These are phyloP conservation scores for Leptopilina myrica DNA, from an alignment of 2,888 invertebrate species.

Conservation along the genomic window DNA sequence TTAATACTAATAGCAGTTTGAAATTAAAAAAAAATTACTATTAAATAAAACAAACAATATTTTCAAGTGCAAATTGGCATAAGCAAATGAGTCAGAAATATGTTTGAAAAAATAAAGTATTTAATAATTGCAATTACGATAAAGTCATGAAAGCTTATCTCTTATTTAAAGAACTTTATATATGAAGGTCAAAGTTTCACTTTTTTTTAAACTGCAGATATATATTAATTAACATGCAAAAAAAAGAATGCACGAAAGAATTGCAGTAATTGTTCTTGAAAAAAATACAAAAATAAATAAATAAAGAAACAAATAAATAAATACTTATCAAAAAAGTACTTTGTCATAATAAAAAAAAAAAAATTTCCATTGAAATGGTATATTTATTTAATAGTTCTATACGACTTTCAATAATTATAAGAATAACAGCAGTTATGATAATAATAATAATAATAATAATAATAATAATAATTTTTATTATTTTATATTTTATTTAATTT, in stretches of 20 bases:
- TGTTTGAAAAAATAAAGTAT: slow-evolving; percentile 38
- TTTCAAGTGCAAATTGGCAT: neutral
- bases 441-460: no score
- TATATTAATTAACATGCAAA: neutral
- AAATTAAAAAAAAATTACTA: no score
- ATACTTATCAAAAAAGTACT: neutral
- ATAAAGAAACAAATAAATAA: neutral
- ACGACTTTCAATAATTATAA: no score
- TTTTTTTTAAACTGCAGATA: neutral
- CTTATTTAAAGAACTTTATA: neutral
- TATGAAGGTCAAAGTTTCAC: neutral
- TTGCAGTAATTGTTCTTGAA: neutral
- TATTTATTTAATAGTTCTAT: no score
- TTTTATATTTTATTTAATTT: no score
- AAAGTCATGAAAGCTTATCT: slow-evolving; percentile 52
- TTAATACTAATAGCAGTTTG: no score
- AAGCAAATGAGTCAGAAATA: slow-evolving; percentile 19
- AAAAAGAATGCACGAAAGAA: no score
- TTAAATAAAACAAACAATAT: no score
- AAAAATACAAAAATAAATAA: neutral
- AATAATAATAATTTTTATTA: no score
- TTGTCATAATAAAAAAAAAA: no score
- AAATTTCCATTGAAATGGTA: neutral
- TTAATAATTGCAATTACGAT: slow-evolving; percentile 48
- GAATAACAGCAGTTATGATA: no score